Evolutionary conservation across 2,797 vertebrate genomes (phyloP), one percentile per base, ranked within the genome.

Genomic region (Coluber constrictor): DNA sequence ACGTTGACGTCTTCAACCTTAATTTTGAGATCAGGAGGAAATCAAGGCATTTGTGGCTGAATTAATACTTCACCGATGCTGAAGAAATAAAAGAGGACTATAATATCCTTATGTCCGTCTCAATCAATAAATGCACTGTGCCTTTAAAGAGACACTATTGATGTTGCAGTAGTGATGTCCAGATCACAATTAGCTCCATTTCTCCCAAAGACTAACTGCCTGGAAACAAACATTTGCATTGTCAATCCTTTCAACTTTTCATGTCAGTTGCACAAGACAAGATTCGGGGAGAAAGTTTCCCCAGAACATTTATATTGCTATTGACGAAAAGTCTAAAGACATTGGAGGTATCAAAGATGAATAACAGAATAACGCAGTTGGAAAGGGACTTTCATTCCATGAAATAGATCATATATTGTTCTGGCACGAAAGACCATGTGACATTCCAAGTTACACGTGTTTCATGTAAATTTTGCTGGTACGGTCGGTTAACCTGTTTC

Each of bases 1-100:
- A 74, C 0, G 88, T 29, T 55, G 23, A 37, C 25, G 6, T 43
- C 90, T 92, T 86, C 29, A 90, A 27, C n/a, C 87, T 60, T 92
- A 20, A 54, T 93, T 89, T 93, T 90, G 59, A 89, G 79, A 94
- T 9, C 90, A 61, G 10, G 51, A 56, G 20, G 92, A 93, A 90
- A 74, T 63, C 56, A 56, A 95, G 8, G 13, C 6, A 47, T 92
- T 94, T 93, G 15, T 25, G 93, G 20, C 55, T 9, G 60, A 37
- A 93, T 87, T 56, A 93, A 94, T 94, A 92, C 23, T 59, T 25
- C 13, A 10, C 29, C 95, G 91, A 93, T 11, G 54, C 9, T 56
- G 10, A 61, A 92, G 25, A 94, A 95, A 93, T 93, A 91, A 92
- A 93, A 1, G 63, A 95, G 16, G 91, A 94, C 55, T 95, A 94